Base-by-base conservation (phyloP, 2,113 vertebrate genomes). In the Bos javanicus region DNA sequence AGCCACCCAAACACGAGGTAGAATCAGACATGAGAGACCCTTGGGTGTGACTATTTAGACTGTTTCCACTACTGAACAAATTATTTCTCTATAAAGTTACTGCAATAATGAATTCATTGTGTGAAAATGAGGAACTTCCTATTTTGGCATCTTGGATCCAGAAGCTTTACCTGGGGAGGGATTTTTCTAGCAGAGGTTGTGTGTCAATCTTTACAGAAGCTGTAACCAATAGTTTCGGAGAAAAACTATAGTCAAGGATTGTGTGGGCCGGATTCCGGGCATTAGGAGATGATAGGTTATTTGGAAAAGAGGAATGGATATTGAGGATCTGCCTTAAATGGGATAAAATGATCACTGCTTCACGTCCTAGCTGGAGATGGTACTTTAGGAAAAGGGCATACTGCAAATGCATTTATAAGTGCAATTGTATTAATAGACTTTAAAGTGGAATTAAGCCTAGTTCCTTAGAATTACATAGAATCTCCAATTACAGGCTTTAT, bases 361-460 rank as follows among this genome's bases (percentile, higher is more conserved):
- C 71, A 76, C 17, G 39, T 88, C 54, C 25, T 76, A 76, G 46
- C 87, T 83, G 74, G 19, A 85, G 76, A 59, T n/a, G 50, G 60
- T 81, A 36, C 43, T 95, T 92, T 16, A 88, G 33, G n/a, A 30
- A 84, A 57, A 90, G 33, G 8, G 36, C 52, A 82, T 3, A 78
- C 1, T 33, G 33, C 28, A 57, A 52, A 16, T 62, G 46, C 26
- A n/a, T 80, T 90, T 90, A 83, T 57, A 92, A 91, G 46, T 17
- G 17, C 30, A 90, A 30, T 19, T 59, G 25, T 87, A 67, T 94
- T 76, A 85, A 74, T 21, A 95, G 59, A 26, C 60, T 87, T 93
- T 87, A 76, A 96, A 74, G 87, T 67, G 46, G 25, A 88, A 97
- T 96, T 80, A 91, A 94, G 39, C 57, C 71, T 86, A 6, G 7